phyloP scores from a whole-genome alignment of 2,888 invertebrate genomes.

The Podabrus alpinus region DNA sequence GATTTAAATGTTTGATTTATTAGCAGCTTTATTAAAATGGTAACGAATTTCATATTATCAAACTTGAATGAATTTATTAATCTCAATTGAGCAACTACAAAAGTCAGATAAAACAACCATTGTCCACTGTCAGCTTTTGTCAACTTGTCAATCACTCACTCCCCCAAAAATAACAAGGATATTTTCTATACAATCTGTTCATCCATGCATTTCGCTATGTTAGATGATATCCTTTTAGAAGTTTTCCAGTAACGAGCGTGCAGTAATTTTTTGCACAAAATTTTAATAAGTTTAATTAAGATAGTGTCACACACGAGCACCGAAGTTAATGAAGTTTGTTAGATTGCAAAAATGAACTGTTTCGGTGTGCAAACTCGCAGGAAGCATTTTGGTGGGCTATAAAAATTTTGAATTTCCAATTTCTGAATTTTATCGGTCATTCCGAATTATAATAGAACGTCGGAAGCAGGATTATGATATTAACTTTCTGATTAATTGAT shows the following conservation, averaged over 20 bases:
- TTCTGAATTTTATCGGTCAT: conserved; percentile 4
- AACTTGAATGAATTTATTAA: conserved; percentile 1
- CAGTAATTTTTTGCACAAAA: not conserved
- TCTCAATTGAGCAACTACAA: conserved; percentile 5
- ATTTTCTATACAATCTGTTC: conserved; percentile 4
- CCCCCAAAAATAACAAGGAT: conserved; percentile 16
- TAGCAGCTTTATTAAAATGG: not conserved
- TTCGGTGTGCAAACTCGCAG: not conserved
- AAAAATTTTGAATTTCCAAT: not conserved
- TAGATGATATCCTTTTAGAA: not conserved
- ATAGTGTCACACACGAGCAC: not conserved
- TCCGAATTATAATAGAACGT: conserved; percentile 31
- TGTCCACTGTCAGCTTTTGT: conserved; percentile 17
- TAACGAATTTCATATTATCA: not conserved
- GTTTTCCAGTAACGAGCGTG: not conserved
- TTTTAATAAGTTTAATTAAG: not conserved
- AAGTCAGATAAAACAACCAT: conserved; percentile 16
- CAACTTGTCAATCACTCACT: conserved; percentile 31
- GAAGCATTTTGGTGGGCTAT: not conserved
- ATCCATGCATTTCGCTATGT: not conserved
- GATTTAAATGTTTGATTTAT: not conserved
- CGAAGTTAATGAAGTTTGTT: not conserved
- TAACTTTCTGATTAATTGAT: conserved; percentile 54
- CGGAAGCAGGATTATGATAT: conserved; percentile 50
- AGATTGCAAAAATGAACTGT: not conserved